Percentiles rank a stretch among this genome's conserved stretches.
Evolutionary conservation across 1,140 invertebrate genomes (phyloP).

Genomic region (Heterodera carotae): DNA sequence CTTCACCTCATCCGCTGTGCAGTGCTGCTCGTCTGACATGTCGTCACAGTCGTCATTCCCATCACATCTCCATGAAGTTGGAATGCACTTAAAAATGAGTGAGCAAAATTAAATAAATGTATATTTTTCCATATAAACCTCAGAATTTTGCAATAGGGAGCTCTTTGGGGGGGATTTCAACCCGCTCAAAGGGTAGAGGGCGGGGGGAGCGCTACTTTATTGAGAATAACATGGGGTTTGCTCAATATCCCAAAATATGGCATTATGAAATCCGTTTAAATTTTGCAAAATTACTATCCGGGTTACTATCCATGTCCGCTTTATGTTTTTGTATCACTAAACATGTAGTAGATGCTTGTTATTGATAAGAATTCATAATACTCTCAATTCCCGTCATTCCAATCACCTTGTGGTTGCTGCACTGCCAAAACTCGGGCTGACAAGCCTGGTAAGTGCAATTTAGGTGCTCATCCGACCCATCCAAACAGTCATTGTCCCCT

Average conservation of each 20-base stretch:
- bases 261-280: too few species aligned
- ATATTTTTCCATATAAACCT: not conserved
- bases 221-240: too few species aligned
- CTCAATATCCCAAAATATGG: too few species aligned
- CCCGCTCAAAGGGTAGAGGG: too few species aligned
- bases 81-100: constrained; percentile 19
- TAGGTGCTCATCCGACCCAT: constrained; percentile 87
- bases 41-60: constrained; percentile 62
- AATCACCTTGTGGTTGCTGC: constrained; percentile 87
- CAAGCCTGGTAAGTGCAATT: constrained; percentile 73
- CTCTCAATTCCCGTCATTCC: constrained; percentile 66
- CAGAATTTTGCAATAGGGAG: not conserved
- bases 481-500: constrained; percentile 80
- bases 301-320: too few species aligned
- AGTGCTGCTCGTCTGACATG: constrained; percentile 56
- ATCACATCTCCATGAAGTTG: constrained; percentile 54
- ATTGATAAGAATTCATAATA: not conserved
- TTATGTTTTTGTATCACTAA: too few species aligned
- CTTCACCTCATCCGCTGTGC: constrained; percentile 33
- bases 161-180: too few species aligned
- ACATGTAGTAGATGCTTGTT: not conserved
- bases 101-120: not conserved
- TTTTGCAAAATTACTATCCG: too few species aligned
- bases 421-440: constrained; percentile 70
- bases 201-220: too few species aligned